Conservation (phyloP, 2,888 invertebrate genomes). For the Dryococelus australis region DNA sequence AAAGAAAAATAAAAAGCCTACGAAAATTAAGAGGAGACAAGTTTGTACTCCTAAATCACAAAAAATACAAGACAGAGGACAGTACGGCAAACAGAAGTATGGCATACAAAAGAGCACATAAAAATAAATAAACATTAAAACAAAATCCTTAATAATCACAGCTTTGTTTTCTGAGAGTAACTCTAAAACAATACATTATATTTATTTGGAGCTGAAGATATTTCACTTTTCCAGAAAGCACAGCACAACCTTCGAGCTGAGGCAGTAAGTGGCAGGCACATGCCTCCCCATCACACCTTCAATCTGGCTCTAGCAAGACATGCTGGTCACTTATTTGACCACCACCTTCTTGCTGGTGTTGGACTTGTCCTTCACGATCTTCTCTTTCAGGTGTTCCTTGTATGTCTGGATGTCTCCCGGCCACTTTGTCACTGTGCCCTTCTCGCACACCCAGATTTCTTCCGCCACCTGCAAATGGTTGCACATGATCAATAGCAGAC, state of each 20-base stretch:
- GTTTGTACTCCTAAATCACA: not conserved
- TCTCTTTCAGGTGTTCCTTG: constrained; percentile 91
- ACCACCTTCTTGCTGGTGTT: constrained; percentile 18
- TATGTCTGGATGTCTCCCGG: constrained; percentile 94
- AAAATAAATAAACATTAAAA: not conserved
- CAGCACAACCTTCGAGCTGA: not conserved
- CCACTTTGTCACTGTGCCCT: constrained; percentile 96
- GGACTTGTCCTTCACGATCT: constrained; percentile 77
- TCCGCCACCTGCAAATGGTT: constrained; percentile 83
- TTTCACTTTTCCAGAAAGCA: not conserved
- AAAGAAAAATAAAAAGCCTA: not conserved
- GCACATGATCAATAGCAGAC: not conserved
- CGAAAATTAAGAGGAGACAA: not conserved
- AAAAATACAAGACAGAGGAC: not conserved
- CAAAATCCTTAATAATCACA: not conserved
- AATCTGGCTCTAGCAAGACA: not conserved
- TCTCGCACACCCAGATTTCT: constrained; percentile 99
- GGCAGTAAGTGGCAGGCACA: not conserved
- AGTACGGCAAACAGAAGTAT: not conserved
- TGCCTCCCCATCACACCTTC: not conserved
- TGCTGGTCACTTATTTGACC: constrained; percentile 25
- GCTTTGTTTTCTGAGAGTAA: not conserved
- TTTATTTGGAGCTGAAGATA: not conserved
- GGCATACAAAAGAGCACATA: not conserved
- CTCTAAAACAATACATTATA: not conserved